These are phyloP conservation scores for Takifugu flavidus DNA, from an alignment of 2,113 vertebrate species.

Conservation along the genomic window DNA sequence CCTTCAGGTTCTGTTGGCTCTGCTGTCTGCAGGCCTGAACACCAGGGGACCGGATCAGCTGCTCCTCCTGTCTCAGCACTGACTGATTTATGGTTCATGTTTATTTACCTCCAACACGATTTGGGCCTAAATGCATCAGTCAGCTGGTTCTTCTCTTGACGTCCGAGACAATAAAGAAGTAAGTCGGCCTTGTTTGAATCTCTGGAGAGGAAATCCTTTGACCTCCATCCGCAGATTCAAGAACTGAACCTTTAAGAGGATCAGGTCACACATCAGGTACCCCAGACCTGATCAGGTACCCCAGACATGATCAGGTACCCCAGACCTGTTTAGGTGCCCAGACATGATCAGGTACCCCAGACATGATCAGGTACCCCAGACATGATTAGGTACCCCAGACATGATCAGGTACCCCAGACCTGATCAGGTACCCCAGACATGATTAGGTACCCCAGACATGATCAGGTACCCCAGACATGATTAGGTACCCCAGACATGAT, in stretches of 20 bases:
- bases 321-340: too few relatives aligned
- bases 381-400: neutral
- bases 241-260: neutral
- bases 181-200: neutral
- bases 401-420: neutral
- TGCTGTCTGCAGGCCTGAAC: too few relatives aligned
- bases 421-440: neutral
- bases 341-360: neutral
- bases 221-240: slow-evolving; percentile 1
- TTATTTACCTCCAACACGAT: too few relatives aligned
- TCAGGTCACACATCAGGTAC: neutral
- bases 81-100: too few relatives aligned
- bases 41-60: too few relatives aligned
- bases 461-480: neutral
- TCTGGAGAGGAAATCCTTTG: slow-evolving; percentile 1
- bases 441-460: neutral
- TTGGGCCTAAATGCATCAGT: too few relatives aligned
- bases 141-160: neutral
- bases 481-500: neutral
- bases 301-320: neutral
- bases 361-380: neutral
- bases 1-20: too few relatives aligned
- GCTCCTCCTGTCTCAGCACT: too few relatives aligned
- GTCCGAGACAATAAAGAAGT: neutral
- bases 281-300: neutral